Evolutionary conservation across 2,797 vertebrate species (phyloP).

Genomic region (Trachurus trachurus): DNA sequence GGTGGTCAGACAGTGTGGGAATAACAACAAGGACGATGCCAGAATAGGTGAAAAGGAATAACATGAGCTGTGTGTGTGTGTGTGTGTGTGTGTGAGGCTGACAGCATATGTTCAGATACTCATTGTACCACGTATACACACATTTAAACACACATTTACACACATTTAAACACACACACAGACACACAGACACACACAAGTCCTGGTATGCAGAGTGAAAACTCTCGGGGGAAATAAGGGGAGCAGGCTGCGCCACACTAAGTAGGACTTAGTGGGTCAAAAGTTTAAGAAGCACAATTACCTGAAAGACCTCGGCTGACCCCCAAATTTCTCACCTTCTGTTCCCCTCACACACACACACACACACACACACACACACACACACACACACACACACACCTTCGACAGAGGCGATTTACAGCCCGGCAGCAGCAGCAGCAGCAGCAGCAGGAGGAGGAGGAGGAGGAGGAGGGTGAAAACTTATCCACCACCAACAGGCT

Average conservation of each 20-base stretch:
- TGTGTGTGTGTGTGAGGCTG: too few relatives aligned
- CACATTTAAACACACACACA: slow-evolving; percentile 11
- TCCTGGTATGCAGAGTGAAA: slow-evolving; percentile 69
- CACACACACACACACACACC: slow-evolving; percentile 45
- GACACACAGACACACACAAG: slow-evolving; percentile 43
- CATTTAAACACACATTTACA: background rate
- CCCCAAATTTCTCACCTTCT: slow-evolving; percentile 82
- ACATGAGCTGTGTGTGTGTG: slow-evolving; percentile 43
- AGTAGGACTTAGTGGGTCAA: slow-evolving; percentile 83
- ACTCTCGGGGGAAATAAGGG: slow-evolving; percentile 79
- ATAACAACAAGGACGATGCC: slow-evolving; percentile 20
- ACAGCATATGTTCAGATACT: slow-evolving; percentile 57
- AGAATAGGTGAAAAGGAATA: slow-evolving; percentile 54
- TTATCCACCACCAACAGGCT: slow-evolving; percentile 64
- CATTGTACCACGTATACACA: slow-evolving; percentile 16
- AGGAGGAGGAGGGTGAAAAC: slow-evolving; percentile 68
- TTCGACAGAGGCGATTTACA: slow-evolving; percentile 78
- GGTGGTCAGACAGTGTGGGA: slow-evolving; percentile 18
- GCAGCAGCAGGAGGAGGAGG: too few relatives aligned
- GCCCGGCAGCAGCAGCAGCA: slow-evolving; percentile 42
- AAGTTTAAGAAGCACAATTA: slow-evolving; percentile 86
- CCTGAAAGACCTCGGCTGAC: slow-evolving; percentile 82
- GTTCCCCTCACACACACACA: slow-evolving; percentile 34
- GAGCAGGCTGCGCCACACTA: slow-evolving; percentile 69
- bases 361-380: slow-evolving; percentile 23